These are phyloP conservation scores for Rhea pennata DNA, from an alignment of 2,113 vertebrate genomes.

Conservation along the genomic window DNA sequence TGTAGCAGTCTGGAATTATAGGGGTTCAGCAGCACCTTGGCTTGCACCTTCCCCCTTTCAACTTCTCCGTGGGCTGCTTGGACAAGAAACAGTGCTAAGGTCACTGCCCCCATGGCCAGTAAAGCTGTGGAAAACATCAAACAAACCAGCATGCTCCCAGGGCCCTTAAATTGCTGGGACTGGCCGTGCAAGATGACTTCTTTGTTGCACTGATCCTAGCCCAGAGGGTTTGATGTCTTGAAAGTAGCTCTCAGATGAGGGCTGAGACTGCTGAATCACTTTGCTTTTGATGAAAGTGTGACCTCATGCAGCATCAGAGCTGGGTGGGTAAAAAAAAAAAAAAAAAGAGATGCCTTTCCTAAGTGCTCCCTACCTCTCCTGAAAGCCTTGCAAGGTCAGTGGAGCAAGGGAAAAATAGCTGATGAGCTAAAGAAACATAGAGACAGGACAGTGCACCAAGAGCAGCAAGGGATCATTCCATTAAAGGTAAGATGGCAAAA, in stretches of 20 bases:
- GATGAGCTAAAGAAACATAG: neutral
- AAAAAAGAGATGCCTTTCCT: neutral
- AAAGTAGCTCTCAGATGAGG: neutral
- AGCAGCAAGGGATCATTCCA: neutral
- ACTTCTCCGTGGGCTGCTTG: neutral
- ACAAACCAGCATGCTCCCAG: neutral
- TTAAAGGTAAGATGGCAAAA: neutral
- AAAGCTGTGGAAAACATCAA: neutral
- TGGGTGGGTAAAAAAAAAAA: neutral
- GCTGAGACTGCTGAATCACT: neutral
- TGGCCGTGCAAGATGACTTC: neutral
- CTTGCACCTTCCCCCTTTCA: rapidly evolving
- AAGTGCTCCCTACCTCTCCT: neutral
- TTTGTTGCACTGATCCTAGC: neutral
- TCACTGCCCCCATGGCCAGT: neutral
- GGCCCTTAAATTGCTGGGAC: neutral
- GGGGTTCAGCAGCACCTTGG: neutral
- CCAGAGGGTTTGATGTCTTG: neutral
- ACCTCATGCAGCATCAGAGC: neutral
- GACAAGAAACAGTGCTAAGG: neutral
- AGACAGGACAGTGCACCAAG: neutral
- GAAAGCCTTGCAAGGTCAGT: neutral
- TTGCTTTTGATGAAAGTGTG: neutral
- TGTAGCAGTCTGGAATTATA: neutral
- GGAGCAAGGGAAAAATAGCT: neutral